These are phyloP conservation scores for Carduelis carduelis DNA, from an alignment of 2,797 vertebrate species.

Conservation along the genomic window DNA sequence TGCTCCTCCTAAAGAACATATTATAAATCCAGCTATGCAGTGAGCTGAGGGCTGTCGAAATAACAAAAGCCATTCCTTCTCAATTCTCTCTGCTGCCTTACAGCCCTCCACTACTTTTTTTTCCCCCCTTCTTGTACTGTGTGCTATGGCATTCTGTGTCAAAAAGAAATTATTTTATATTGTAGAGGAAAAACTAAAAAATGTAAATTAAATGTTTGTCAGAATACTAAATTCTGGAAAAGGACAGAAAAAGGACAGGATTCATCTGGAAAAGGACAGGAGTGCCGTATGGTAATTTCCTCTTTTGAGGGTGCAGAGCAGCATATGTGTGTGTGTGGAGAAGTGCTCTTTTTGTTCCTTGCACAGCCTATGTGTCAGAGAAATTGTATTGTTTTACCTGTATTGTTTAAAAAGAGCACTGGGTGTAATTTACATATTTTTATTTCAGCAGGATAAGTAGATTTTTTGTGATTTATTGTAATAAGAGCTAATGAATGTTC, in stretches of 20 bases:
- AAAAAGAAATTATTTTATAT: not conserved
- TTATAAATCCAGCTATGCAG: conserved; percentile 4
- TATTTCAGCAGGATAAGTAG: conserved; percentile 5
- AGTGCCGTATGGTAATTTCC: not conserved
- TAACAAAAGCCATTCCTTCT: conserved; percentile 51
- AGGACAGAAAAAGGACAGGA: not conserved
- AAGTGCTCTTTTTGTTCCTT: not conserved
- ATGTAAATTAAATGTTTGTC: conserved; percentile 5
- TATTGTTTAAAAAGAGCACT: conserved; percentile 2
- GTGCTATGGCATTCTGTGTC: not conserved
- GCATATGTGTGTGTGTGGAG: rapidly evolving
- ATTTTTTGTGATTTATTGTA: conserved; percentile 1
- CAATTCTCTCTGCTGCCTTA: not conserved
- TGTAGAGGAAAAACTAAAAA: not conserved
- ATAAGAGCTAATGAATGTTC: not conserved
- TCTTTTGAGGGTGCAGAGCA: not conserved
- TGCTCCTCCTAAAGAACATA: conserved; percentile 23
- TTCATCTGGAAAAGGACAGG: not conserved
- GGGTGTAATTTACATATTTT: conserved; percentile 16
- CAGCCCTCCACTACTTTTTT: not conserved
- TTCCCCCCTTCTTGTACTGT: not conserved
- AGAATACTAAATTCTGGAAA: not conserved
- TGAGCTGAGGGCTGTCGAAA: conserved; percentile 39
- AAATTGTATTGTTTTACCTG: conserved; percentile 17
- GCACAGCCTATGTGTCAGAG: not conserved